Evolutionary conservation across 2,113 vertebrate genomes (phyloP).

Genomic region (Protobothrops mucrosquamatus): DNA sequence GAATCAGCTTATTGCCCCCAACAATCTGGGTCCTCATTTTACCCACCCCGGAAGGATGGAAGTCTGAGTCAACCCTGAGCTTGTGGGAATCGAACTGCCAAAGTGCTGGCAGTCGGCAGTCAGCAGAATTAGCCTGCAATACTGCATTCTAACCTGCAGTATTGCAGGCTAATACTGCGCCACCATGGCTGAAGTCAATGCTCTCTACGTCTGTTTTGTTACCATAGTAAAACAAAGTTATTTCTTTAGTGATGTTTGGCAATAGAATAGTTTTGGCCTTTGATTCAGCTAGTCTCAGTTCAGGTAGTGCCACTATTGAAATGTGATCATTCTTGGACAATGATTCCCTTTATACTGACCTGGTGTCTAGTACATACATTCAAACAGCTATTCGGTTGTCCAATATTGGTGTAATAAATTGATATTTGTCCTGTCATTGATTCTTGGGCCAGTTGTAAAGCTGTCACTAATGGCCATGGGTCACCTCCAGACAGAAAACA

Average conservation of each 20-base stretch:
- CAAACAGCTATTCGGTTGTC: not conserved
- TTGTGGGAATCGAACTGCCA: too few species aligned
- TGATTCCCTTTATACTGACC: not conserved
- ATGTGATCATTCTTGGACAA: not conserved
- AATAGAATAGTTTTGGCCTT: not conserved
- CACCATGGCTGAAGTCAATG: not conserved
- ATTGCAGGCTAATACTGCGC: too few species aligned
- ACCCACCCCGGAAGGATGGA: too few species aligned
- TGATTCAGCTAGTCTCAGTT: not conserved
- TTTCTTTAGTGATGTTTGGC: not conserved
- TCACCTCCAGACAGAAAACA: not conserved
- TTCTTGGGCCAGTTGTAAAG: not conserved
- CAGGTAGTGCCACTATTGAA: not conserved
- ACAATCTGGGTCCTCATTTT: too few species aligned
- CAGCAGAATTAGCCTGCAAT: too few species aligned
- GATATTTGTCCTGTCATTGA: not conserved
- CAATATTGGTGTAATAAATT: not conserved
- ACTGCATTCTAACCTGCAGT: too few species aligned
- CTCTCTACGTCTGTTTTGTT: not conserved
- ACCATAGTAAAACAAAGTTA: not conserved
- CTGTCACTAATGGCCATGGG: not conserved
- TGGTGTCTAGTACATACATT: not conserved
- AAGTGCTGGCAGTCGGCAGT: too few species aligned
- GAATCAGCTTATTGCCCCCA: too few species aligned
- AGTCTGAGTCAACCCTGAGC: too few species aligned